Evolutionary conservation across 2,797 vertebrate species (phyloP).

Genomic region (Pristis pectinata): DNA sequence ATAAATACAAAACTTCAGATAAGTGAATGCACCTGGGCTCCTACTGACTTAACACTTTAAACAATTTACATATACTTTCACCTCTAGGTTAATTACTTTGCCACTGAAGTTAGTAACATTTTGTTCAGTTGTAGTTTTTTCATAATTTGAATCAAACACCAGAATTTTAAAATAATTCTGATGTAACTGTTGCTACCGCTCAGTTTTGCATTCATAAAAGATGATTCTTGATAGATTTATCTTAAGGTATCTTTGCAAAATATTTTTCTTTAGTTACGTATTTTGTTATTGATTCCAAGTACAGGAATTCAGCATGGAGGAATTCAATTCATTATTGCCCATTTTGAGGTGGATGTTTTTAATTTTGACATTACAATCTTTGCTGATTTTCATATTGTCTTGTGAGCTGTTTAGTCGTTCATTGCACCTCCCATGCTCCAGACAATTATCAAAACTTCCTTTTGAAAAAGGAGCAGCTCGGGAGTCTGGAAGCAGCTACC

Average conservation of each 20-base stretch:
- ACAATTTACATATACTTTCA: slow-evolving; percentile 35
- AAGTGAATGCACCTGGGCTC: slow-evolving; percentile 6
- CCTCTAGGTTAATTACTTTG: slow-evolving; percentile 15
- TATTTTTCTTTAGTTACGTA: neutral
- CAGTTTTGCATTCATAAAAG: neutral
- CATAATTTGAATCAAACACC: neutral
- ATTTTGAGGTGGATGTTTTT: neutral
- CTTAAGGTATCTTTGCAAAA: neutral
- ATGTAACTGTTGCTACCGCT: neutral
- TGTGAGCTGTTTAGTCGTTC: neutral
- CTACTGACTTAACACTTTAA: slow-evolving; percentile 30
- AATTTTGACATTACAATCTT: neutral
- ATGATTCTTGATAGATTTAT: neutral
- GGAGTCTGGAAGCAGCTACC: neutral
- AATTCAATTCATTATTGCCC: neutral
- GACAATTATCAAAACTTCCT: neutral
- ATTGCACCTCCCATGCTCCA: neutral
- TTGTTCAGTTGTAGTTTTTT: neutral
- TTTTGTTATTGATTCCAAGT: neutral
- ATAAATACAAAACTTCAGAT: slow-evolving; percentile 5
- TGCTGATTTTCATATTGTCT: neutral
- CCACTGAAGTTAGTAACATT: neutral
- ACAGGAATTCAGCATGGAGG: neutral
- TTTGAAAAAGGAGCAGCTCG: neutral
- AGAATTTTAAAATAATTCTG: neutral